Evolutionary conservation across 2,888 invertebrate species (phyloP), one percentile per base, ranked within the genome.

Genomic region (Dendrolimus pini): DNA sequence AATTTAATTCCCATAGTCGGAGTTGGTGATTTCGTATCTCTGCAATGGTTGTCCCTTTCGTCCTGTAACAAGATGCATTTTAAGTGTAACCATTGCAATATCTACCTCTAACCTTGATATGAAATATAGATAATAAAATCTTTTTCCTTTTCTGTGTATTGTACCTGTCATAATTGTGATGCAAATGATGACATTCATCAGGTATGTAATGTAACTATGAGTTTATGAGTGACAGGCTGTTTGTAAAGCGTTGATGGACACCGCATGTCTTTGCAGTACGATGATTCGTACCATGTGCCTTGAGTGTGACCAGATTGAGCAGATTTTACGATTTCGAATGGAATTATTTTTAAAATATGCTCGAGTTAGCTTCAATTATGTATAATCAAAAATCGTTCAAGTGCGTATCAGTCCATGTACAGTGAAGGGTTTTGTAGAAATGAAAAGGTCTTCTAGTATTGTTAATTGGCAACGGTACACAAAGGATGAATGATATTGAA

Each of bases 1-100:
- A 97, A 88, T 82, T 97, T 97, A 67, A 96, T 94, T 68, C 93
- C 92, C 54, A 74, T 74, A 0, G 77, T 77, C n/a, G 89, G 91
- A 8, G 89, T 87, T 1, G 90, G 89, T 7, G 89, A 87, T 65
- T 90, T 91, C 0, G 84, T 85, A 54, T 91, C 90, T 66, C 88
- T 80, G 47, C 78, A 78, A 10, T 68, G 67, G 61, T 80, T 81
- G 55, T 74, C 71, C 56, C 79, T 85, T 70, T 83, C 86, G 65
- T 86, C 87, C 92, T 85, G 73, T 41, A 79, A 81, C 62, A 68
- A 76, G 68, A 62, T 56, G 12, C 42, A 53, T 54, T 52, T 54
- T 54, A 55, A 41, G 2, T 41, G 47, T 47, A 47, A 47, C 6
- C 47, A 47, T 30, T 30, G 30, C 6, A 30, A 30, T 30, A 30